Evolutionary conservation across 2,888 invertebrate genomes (phyloP), one percentile per base, ranked within the genome.

Genomic region (Halocaridina rubra): DNA sequence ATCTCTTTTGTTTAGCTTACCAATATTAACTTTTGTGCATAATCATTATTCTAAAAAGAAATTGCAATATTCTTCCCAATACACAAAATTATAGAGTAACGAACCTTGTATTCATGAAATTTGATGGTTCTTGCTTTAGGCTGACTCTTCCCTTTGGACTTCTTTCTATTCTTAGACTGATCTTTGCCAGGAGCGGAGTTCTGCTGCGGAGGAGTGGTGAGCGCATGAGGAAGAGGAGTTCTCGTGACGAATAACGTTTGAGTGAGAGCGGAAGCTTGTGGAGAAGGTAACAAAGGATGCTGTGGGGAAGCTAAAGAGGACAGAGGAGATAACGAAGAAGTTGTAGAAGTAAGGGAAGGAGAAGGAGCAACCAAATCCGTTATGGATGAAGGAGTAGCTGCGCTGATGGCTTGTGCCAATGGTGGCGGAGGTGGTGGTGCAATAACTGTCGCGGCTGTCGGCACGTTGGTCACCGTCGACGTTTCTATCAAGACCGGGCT

Each of bases 101-200:
- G n/a, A 85, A 92, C 93, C 92, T 97, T 97, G 91, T 97, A 97
- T 91, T 98, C 98, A 91, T 98, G 98, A 92, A 98, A 98, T 92
- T 98, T 98, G 90, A 98, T 98, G 80, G 96, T 96, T 89, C 96
- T 93, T 24, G 95, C 93, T 91, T 97, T 97, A 0, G 96, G 94
- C 81, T 94, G 93, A 29, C 94, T 94, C 32, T 87, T 87, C 32
- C 86, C 84, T 61, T 86, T 85, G 19, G 86, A 86, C 64, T 87
- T 87, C 81, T 89, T 89, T 91, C 96, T 96, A 59, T 94, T 94
- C 91, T 96, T 96, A 24, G 94, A 94, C 90, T 89, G 88, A 67
- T 95, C 95, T 89, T 92, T 92, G 81, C 92, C 92, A 2, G 91
- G 92, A n/a, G 92, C 91, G 87, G 91, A 91, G 88, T 90, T 91